phyloP scores from a whole-genome alignment of 2,888 invertebrate genomes.

The Spodoptera exigua region DNA sequence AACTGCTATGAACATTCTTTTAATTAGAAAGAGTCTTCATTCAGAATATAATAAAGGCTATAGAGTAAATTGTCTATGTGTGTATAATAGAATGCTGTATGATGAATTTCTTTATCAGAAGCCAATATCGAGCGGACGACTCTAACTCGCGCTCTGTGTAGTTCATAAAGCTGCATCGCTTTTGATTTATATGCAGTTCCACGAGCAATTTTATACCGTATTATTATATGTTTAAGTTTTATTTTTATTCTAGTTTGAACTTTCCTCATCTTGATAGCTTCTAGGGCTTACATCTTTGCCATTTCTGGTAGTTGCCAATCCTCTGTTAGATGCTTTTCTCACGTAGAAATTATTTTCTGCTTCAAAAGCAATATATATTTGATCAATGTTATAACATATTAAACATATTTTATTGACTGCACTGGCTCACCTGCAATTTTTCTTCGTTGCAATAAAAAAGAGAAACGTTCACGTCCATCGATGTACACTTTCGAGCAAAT shows the following conservation, averaged over 20 bases:
- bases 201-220: constrained; percentile 10
- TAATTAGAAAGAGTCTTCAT: background rate
- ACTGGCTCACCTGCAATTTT: background rate
- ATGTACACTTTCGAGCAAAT: constrained; percentile 38
- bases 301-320: too few relatives aligned
- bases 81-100: constrained; percentile 4
- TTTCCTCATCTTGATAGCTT: too few relatives aligned
- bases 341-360: too few relatives aligned
- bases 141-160: constrained; percentile 7
- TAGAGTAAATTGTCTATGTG: background rate
- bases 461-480: constrained; percentile 16
- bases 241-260: background rate
- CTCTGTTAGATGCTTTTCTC: too few relatives aligned
- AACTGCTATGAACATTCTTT: background rate
- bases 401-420: too few relatives aligned
- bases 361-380: too few relatives aligned
- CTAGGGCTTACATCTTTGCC: too few relatives aligned
- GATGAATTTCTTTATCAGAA: constrained; percentile 9
- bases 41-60: too few relatives aligned
- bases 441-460: background rate
- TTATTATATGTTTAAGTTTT: background rate
- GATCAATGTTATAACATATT: too few relatives aligned
- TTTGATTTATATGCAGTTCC: constrained; percentile 23
- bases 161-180: constrained; percentile 19
- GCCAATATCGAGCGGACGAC: constrained; percentile 15